Evolutionary conservation across 2,113 vertebrate genomes (phyloP).

Genomic region (Rattus norvegicus): GRCr8 NC_086026.1:42503001-42503500

Average conservation of each 20-base stretch:
- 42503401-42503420: neutral
- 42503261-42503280: neutral
- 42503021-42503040: no score
- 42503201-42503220: neutral
- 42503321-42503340: neutral
- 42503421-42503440: neutral
- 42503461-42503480: neutral
- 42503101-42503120: no score
- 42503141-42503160: no score
- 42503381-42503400: neutral
- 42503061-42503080: no score
- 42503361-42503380: neutral
- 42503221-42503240: neutral
- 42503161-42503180: no score
- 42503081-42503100: no score
- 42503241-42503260: neutral
- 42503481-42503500: no score
- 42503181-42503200: no score
- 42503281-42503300: neutral
- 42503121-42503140: no score
- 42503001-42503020: no score
- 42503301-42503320: neutral
- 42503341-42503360: neutral
- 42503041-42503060: no score
- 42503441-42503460: neutral